Conservation (phyloP, 2,113 vertebrate genomes). For the Bos javanicus region DNA sequence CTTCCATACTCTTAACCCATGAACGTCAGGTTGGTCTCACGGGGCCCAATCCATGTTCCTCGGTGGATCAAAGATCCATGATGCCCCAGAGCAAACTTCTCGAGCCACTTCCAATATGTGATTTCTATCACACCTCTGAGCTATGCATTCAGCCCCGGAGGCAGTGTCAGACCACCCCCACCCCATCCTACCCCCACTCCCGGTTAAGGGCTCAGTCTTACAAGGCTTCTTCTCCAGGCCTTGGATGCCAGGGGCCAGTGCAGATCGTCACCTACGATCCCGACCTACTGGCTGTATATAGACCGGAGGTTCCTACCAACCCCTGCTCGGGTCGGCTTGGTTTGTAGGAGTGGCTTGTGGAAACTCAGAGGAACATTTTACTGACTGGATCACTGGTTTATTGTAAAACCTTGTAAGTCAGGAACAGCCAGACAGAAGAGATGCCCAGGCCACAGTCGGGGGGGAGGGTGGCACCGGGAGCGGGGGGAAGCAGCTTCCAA, state of each 20-base stretch:
- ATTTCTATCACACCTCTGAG: background rate
- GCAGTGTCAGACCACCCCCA: background rate
- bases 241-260: too few relatives aligned
- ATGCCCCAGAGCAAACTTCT: background rate
- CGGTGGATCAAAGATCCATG: background rate
- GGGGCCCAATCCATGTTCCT: too few relatives aligned
- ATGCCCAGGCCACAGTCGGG: background rate
- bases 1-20: background rate
- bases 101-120: rapidly evolving
- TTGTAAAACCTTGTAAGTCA: rapidly evolving
- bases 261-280: background rate
- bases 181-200: background rate
- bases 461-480: background rate
- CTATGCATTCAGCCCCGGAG: too few relatives aligned
- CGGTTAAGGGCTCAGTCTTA: background rate
- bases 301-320: background rate
- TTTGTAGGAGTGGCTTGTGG: background rate
- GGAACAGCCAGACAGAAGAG: background rate
- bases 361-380: background rate
- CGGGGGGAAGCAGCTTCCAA: rapidly evolving
- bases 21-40: background rate
- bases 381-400: background rate
- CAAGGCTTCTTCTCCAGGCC: background rate
- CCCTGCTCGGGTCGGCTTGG: background rate
- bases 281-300: background rate